Percentiles rank a stretch among this genome's conserved stretches.
These are phyloP conservation scores for Leptocoma aspasia DNA, from an alignment of 2,113 vertebrate genomes.

Conservation along the genomic window DNA sequence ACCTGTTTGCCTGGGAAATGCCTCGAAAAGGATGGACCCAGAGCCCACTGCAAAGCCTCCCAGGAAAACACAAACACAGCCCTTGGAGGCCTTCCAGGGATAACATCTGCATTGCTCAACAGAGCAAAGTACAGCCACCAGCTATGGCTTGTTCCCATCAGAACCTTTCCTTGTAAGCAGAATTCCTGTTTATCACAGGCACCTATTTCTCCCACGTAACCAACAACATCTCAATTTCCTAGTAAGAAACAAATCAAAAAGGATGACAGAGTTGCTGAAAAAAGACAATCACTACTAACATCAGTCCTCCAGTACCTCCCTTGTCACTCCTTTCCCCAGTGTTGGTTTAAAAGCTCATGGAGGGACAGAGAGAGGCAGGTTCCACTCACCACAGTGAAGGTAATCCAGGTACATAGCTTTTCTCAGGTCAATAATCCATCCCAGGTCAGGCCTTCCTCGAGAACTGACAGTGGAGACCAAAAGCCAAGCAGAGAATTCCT, in stretches of 20 bases:
- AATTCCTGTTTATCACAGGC: background rate
- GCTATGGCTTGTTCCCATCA: background rate
- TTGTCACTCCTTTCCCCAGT: background rate
- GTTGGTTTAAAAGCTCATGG: accelerated
- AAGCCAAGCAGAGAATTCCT: background rate
- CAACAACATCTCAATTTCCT: background rate
- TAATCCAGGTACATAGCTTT: conserved; percentile 27
- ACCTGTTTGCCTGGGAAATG: background rate
- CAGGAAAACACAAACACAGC: background rate
- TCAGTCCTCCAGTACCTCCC: background rate
- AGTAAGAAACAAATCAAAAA: background rate
- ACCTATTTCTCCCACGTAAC: background rate
- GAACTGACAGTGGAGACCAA: background rate
- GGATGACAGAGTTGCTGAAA: background rate
- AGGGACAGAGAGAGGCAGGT: background rate
- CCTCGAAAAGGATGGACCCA: background rate
- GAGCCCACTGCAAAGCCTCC: background rate
- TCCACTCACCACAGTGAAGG: conserved; percentile 16
- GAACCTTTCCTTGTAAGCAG: background rate
- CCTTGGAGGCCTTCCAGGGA: background rate
- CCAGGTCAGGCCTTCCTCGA: background rate
- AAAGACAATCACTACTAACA: background rate
- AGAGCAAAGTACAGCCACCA: background rate
- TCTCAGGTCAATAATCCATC: background rate
- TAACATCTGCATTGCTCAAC: background rate